Evolutionary conservation across 2,888 invertebrate species (phyloP), one percentile per base, ranked within the genome.

Genomic region (Dolichopus griseipennis): DNA sequence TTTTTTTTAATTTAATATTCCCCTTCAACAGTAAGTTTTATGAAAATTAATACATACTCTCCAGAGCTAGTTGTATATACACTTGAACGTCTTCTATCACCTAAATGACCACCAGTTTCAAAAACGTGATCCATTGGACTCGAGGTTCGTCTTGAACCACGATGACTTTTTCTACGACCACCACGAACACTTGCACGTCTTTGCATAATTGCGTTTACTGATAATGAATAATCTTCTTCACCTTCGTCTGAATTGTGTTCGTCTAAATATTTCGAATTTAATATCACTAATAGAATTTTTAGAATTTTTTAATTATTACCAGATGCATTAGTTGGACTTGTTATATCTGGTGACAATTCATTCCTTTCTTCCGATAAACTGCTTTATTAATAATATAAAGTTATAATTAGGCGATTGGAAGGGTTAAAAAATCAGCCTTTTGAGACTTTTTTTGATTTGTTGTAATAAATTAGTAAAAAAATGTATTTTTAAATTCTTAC

Each of bases 1-100:
- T 8, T 61, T 18, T 10, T 61, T 61, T 20, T 20, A 61, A 61
- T 61, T 7, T 12, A 15, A 20, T 61, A 18, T 18, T 61, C 2
- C 15, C 61, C 2, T 18, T 20, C 61, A 10, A 10, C 8, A 7
- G 8, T 37, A 8, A 10, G 1, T 37, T n/a, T 10, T 37, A 37
- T 12, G 8, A 37, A 37, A 37, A 2, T 63, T 61, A 70, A 66
- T 69, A 83, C 88, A 84, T 82, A 92, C 92, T 93, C 92, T 79
- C 90, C 93, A 71, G 93, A 94, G 76, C 92, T 93, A 61, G 89
- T 91, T 64, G 93, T 94, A 76, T 90, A 91, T 65, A 88, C 91
- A n/a, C 89, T 89, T 1, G 90, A 88, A 74, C 88, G 82, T 69
- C 90, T 81, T 67, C 87, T 79, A 72, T 83, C 83, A 72, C 75